Conservation (phyloP, 2,797 vertebrate genomes). For the Alauda arvensis region DNA sequence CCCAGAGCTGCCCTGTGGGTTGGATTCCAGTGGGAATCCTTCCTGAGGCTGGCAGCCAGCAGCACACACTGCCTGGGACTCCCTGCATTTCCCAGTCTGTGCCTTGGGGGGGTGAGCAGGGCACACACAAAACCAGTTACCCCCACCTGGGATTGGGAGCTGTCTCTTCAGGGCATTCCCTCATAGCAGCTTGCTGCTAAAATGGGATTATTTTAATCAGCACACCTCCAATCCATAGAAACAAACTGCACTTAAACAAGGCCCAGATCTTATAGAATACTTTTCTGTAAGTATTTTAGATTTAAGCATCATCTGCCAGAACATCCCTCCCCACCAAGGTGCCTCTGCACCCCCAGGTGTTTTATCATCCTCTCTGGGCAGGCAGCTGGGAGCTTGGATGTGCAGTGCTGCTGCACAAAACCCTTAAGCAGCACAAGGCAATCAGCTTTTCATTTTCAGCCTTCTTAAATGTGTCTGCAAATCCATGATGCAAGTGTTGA, state of each 20-base stretch:
- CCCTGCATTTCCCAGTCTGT: not conserved
- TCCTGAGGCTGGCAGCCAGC: not conserved
- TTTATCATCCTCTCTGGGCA: not conserved
- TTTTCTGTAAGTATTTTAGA: not conserved
- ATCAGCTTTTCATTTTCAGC: constrained; percentile 5
- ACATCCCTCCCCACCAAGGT: not conserved
- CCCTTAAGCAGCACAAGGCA: not conserved
- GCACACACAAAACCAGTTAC: not conserved
- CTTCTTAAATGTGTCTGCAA: not conserved
- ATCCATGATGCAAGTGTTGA: not conserved
- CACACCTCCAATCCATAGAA: not conserved
- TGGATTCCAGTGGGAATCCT: not conserved
- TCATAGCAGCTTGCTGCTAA: not conserved
- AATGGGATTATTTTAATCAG: constrained; percentile 1
- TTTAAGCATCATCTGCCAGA: not conserved
- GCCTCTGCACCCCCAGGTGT: not conserved
- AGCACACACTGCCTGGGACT: not conserved
- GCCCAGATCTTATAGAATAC: not conserved
- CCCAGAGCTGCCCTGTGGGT: not conserved
- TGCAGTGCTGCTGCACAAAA: not conserved
- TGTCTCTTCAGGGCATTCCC: not conserved
- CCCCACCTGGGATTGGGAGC: not conserved
- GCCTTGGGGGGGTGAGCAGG: not conserved
- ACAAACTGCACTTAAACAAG: not conserved
- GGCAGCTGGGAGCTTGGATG: not conserved